A percentile compares a stretch with the other conserved stretches of the same genome.
Conservation (phyloP, 2,797 vertebrate species). For the Thaleichthys pacificus region DNA sequence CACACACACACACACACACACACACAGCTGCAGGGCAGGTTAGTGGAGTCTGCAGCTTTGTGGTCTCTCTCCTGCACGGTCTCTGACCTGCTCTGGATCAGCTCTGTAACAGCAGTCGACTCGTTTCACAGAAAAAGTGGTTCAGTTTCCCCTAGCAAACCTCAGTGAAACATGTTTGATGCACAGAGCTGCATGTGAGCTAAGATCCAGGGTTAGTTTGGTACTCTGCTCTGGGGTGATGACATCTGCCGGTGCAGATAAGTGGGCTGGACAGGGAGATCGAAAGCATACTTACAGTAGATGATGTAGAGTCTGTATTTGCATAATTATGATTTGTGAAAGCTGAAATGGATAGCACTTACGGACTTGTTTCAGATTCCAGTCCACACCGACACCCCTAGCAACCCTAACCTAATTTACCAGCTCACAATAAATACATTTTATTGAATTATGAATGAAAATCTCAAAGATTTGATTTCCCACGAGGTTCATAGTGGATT, state of each 20-base stretch:
- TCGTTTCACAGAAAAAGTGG: no score
- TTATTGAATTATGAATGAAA: conserved; percentile 14
- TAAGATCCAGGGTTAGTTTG: background rate
- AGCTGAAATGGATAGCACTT: background rate
- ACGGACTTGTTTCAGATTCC: background rate
- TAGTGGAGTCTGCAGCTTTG: background rate
- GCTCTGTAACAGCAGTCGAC: no score
- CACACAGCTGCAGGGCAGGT: background rate
- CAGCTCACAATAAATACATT: background rate
- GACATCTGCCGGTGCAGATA: background rate
- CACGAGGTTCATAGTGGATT: background rate
- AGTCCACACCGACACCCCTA: background rate
- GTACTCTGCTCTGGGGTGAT: background rate
- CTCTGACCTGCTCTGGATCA: no score
- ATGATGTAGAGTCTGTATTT: background rate
- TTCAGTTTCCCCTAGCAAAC: no score
- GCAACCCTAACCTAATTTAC: no score
- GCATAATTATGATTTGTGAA: background rate
- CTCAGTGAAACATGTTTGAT: no score
- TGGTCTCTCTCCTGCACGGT: no score
- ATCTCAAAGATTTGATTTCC: background rate
- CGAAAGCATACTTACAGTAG: background rate
- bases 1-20: background rate
- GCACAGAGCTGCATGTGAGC: no score
- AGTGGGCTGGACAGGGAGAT: background rate